Percentiles rank a stretch among this genome's conserved stretches.
phyloP scores from a whole-genome alignment of 2,113 vertebrate genomes.

The Bettongia penicillata region DNA sequence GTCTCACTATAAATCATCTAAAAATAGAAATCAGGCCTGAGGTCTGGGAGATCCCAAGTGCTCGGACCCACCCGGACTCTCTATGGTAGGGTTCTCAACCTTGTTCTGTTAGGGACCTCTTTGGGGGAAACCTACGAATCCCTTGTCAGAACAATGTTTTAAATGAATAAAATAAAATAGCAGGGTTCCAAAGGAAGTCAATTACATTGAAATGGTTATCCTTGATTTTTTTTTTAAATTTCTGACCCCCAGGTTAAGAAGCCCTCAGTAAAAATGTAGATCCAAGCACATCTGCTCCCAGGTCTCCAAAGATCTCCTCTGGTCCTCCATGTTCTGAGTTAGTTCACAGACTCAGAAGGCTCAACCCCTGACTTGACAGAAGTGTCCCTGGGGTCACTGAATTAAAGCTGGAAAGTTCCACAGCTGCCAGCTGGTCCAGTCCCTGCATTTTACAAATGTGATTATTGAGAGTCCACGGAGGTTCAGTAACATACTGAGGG shows the following conservation, averaged over 20 bases:
- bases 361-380: neutral
- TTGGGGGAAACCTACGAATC: neutral
- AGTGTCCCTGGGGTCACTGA: neutral
- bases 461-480: neutral
- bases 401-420: neutral
- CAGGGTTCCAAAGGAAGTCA: neutral
- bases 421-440: neutral
- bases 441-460: neutral
- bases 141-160: neutral
- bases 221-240: neutral
- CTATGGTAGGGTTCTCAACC: neutral
- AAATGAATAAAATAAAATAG: neutral
- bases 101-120: neutral
- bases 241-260: neutral
- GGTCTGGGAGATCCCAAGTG: conserved; percentile 54
- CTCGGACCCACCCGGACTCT: neutral
- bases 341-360: neutral
- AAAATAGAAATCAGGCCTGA: conserved; percentile 52
- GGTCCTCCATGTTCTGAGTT: neutral
- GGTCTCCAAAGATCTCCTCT: neutral
- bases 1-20: conserved; percentile 71
- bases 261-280: neutral
- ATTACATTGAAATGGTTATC: neutral
- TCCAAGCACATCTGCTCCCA: neutral
- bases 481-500: neutral